phyloP scores from a whole-genome alignment of 2,888 invertebrate genomes.

The Amaurobius ferox region DNA sequence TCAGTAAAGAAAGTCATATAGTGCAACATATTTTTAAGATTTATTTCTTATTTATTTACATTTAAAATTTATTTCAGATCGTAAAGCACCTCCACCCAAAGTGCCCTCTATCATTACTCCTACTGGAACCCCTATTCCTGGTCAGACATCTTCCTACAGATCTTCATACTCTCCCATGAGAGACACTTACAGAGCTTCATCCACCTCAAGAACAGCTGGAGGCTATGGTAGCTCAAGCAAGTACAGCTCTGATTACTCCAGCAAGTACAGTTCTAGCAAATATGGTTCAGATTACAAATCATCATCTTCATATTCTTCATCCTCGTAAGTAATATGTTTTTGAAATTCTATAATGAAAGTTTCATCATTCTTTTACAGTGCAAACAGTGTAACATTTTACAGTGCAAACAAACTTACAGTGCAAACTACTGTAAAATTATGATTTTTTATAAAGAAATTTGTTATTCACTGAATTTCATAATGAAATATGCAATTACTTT shows the following conservation, averaged over 20 bases:
- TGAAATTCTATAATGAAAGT: no score
- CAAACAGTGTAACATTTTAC: no score
- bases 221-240: conserved; percentile 39
- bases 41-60: no score
- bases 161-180: conserved; percentile 65
- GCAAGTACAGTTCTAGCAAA: conserved; percentile 60
- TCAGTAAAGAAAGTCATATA: no score
- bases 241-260: conserved; percentile 69
- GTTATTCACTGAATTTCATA: no score
- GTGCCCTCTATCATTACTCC: conserved; percentile 61
- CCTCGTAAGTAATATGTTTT: conserved; percentile 33
- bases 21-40: no score
- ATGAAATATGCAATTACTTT: no score
- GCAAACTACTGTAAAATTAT: no score
- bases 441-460: no score
- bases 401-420: no score
- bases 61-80: no score
- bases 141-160: conserved; percentile 57
- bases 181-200: conserved; percentile 66
- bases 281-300: conserved; percentile 63
- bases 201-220: conserved; percentile 36
- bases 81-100: conserved; percentile 37
- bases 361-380: no score
- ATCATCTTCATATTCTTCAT: conserved; percentile 58
- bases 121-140: conserved; percentile 56